Evolutionary conservation across 2,888 invertebrate species (phyloP).

Genomic region (Zootermopsis nevadensis): DNA sequence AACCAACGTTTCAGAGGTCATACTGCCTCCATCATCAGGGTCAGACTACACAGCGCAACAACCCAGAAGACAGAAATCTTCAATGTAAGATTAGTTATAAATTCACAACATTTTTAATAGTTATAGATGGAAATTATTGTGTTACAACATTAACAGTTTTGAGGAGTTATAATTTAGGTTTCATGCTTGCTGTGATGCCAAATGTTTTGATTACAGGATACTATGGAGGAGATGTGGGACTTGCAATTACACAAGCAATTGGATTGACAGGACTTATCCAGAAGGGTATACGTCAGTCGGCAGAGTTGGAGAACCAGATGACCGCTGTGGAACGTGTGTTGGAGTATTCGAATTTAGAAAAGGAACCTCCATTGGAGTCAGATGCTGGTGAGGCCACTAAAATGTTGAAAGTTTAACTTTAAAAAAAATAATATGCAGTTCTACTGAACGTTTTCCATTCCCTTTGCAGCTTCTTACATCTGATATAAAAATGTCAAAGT

Average conservation of each 20-base stretch:
- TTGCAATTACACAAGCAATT: constrained; percentile 60
- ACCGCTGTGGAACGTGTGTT: constrained; percentile 66
- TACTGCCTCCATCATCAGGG: too few species aligned
- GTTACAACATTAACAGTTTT: not conserved
- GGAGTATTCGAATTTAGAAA: constrained; percentile 64
- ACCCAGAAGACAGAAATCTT: too few species aligned
- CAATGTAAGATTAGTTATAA: not conserved
- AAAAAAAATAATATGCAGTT: too few species aligned
- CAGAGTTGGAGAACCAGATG: constrained; percentile 62
- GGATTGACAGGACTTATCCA: constrained; percentile 66
- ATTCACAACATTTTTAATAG: not conserved
- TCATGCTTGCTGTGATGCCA: not conserved
- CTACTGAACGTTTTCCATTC: too few species aligned
- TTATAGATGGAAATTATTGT: not conserved
- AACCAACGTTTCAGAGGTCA: too few species aligned
- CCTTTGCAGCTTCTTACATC: too few species aligned
- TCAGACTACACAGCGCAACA: too few species aligned
- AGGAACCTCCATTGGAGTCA: constrained; percentile 60
- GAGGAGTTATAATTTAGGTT: not conserved
- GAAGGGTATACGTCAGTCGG: constrained; percentile 67
- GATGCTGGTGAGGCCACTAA: constrained; percentile 54
- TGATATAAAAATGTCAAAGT: too few species aligned
- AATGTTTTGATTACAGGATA: not conserved
- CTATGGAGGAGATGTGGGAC: constrained; percentile 58
- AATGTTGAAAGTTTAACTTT: not conserved